Percentiles rank a stretch among this genome's conserved stretches.
Evolutionary conservation across 1,140 invertebrate species (phyloP).

Genomic region (Hypothenemus hampei): DNA sequence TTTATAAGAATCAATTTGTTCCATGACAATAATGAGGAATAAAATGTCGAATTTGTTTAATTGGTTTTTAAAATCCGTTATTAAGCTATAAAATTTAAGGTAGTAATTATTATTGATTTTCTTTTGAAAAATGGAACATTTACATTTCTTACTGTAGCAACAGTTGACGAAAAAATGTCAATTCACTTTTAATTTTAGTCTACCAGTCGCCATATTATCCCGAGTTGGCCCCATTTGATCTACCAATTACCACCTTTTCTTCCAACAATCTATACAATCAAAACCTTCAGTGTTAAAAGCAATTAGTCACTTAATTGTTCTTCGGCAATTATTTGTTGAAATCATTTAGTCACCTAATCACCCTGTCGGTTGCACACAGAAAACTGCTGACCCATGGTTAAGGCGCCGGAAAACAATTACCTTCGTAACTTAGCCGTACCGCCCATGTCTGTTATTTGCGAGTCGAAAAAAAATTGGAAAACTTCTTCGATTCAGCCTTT

Average conservation of each 20-base stretch:
- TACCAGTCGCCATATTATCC: too few relatives aligned
- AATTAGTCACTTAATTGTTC: constrained; percentile 26
- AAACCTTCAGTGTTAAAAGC: constrained; percentile 23
- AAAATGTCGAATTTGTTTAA: not conserved
- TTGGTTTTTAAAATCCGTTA: not conserved
- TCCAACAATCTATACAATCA: too few relatives aligned
- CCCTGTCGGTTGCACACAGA: constrained; percentile 21
- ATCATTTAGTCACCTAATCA: constrained; percentile 42
- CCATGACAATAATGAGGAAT: too few relatives aligned
- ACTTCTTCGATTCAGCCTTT: not conserved
- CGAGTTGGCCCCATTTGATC: not conserved
- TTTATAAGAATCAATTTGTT: too few relatives aligned
- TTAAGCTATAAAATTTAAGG: not conserved
- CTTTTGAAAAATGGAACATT: too few relatives aligned
- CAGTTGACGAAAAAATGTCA: too few relatives aligned
- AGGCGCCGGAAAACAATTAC: constrained; percentile 41
- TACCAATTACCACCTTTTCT: too few relatives aligned
- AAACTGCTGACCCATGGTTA: constrained; percentile 37
- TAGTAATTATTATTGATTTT: too few relatives aligned
- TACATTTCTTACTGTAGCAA: too few relatives aligned
- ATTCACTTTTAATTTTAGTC: too few relatives aligned
- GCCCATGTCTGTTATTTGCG: constrained; percentile 27
- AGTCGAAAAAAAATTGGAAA: not conserved
- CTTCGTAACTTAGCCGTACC: constrained; percentile 22
- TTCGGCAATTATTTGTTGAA: constrained; percentile 34